Conservation (phyloP, 2,888 invertebrate genomes). For the Anoplius nigerrimus region DNA sequence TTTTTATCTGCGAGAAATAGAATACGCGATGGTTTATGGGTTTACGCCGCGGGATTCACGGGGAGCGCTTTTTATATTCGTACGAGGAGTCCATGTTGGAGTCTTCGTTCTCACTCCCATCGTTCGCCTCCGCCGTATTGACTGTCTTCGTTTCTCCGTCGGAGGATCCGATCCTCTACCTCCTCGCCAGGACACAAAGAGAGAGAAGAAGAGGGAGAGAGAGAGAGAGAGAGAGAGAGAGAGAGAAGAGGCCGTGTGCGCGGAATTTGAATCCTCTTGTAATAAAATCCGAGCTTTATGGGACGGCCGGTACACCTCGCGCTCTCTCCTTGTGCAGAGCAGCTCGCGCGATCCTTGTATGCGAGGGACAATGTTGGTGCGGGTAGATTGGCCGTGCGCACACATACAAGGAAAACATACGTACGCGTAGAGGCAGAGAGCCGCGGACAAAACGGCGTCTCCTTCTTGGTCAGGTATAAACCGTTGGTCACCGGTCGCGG, state of each 20-base stretch:
- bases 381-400: neutral
- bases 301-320: constrained; percentile 61
- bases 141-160: too few species aligned
- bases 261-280: constrained; percentile 74
- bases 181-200: constrained; percentile 28
- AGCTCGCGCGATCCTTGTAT: constrained; percentile 9
- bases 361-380: neutral
- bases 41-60: constrained; percentile 41
- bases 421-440: neutral
- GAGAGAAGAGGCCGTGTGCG: constrained; percentile 63
- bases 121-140: neutral
- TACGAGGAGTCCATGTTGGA: neutral
- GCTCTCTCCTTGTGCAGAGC: constrained; percentile 10
- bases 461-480: neutral
- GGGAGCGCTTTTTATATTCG: constrained; percentile 43
- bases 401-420: constrained; percentile 7
- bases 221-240: too few species aligned
- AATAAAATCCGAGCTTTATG: constrained; percentile 74
- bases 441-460: constrained; percentile 3
- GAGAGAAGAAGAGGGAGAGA: too few species aligned
- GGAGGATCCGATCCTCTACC: neutral
- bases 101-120: neutral
- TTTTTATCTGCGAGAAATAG: constrained; percentile 64
- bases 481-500: constrained; percentile 20
- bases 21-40: constrained; percentile 64